Conservation (phyloP, 92 coral and sea anemone species). For the Umimayanthus chanpuru region DNA sequence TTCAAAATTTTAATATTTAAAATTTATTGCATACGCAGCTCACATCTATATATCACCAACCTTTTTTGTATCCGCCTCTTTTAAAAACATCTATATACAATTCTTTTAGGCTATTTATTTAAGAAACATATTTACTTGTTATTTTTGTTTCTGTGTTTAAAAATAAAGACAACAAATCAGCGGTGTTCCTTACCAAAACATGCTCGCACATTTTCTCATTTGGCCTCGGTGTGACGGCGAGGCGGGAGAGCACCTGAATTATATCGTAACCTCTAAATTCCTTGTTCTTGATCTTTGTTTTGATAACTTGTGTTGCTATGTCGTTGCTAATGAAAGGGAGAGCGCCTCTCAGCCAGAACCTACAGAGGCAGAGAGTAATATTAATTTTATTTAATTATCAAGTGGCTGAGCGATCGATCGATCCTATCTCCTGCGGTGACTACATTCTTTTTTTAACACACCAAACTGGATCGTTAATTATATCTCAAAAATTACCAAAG, state of each 20-base stretch:
- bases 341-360: slow-evolving; percentile 63
- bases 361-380: neutral
- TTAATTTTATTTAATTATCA: too few species aligned
- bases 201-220: slow-evolving; percentile 52
- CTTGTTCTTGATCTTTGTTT: slow-evolving; percentile 37
- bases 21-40: too few species aligned
- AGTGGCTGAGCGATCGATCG: neutral
- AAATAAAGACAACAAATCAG: neutral
- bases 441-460: too few species aligned
- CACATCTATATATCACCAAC: too few species aligned
- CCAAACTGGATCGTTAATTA: too few species aligned
- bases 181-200: slow-evolving; percentile 46
- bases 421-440: too few species aligned
- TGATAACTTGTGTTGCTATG: slow-evolving; percentile 49
- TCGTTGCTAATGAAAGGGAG: slow-evolving; percentile 56
- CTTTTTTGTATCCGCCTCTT: too few species aligned
- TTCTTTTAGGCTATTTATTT: neutral
- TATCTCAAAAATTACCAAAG: too few species aligned
- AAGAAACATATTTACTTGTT: neutral
- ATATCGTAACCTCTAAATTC: slow-evolving; percentile 39
- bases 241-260: slow-evolving; percentile 51
- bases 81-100: too few species aligned
- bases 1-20: too few species aligned
- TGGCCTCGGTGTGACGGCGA: slow-evolving; percentile 48
- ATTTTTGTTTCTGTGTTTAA: too few species aligned